These are phyloP conservation scores for Natrix natrix DNA, from an alignment of 2,797 vertebrate species.

Conservation along the genomic window DNA sequence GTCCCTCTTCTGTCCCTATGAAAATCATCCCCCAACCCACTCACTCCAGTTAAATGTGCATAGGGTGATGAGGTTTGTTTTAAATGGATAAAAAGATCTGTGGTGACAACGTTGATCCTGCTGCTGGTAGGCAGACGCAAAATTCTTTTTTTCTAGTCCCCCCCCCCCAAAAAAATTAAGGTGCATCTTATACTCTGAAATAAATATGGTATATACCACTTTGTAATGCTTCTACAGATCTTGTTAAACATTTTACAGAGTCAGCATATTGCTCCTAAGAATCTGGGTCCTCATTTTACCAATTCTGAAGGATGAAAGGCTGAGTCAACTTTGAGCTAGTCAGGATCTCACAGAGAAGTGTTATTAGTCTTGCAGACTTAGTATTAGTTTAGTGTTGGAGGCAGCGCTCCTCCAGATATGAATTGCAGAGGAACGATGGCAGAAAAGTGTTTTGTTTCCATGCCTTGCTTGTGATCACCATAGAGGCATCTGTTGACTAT, in stretches of 20 bases:
- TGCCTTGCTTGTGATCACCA: neutral
- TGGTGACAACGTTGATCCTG: too few species aligned
- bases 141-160: too few species aligned
- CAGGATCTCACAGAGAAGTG: neutral
- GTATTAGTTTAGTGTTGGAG: neutral
- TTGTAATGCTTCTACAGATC: neutral
- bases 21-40: too few species aligned
- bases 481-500: neutral
- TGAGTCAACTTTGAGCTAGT: neutral
- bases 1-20: too few species aligned
- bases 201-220: neutral
- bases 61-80: too few species aligned
- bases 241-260: neutral
- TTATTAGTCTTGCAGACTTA: neutral
- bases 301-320: neutral
- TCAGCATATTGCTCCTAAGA: neutral
- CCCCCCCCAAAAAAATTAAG: too few species aligned
- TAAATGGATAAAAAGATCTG: too few species aligned
- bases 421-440: neutral
- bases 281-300: neutral
- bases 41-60: too few species aligned
- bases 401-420: neutral
- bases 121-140: too few species aligned
- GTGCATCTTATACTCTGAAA: too few species aligned
- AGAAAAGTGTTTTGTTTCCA: neutral